Evolutionary conservation across 2,888 invertebrate species (phyloP).

Genomic region (Agriopis marginaria): DNA sequence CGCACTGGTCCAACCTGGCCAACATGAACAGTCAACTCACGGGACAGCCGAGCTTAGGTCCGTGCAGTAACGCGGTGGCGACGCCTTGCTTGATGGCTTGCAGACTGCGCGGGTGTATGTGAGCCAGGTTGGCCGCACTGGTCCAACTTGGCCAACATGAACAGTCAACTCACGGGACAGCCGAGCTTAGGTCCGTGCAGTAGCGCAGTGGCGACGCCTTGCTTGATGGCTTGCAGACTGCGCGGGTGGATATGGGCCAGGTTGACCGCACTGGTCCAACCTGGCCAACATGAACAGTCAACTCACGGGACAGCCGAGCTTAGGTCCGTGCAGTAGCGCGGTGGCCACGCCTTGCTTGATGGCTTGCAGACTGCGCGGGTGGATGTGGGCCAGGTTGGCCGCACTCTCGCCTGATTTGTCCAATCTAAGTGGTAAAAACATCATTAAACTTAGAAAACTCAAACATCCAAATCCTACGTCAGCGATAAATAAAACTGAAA

Average conservation of each 20-base stretch:
- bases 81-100: no score
- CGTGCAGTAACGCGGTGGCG: slow-evolving; percentile 89
- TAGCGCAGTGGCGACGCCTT: slow-evolving; percentile 90
- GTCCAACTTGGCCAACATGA: no score
- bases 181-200: slow-evolving; percentile 94
- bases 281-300: no score
- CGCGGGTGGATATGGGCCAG: slow-evolving; percentile 56
- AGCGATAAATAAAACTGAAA: no score
- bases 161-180: slow-evolving; percentile 88
- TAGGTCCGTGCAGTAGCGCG: slow-evolving; percentile 93
- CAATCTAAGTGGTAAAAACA: slow-evolving; percentile 69
- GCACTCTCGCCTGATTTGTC: slow-evolving; percentile 90
- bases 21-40: slow-evolving; percentile 68
- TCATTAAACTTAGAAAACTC: not conserved
- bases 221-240: slow-evolving; percentile 89
- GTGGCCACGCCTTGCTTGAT: slow-evolving; percentile 90
- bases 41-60: slow-evolving; percentile 95
- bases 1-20: no score
- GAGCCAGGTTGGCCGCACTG: no score
- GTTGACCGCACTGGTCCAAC: no score
- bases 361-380: slow-evolving; percentile 89
- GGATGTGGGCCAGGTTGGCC: slow-evolving; percentile 88
- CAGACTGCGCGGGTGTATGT: slow-evolving; percentile 78
- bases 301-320: slow-evolving; percentile 92
- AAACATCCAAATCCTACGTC: no score